Evolutionary conservation across 1,140 invertebrate species (phyloP).

Genomic region (roundworm (Caenorhabditis elegans)): DNA sequence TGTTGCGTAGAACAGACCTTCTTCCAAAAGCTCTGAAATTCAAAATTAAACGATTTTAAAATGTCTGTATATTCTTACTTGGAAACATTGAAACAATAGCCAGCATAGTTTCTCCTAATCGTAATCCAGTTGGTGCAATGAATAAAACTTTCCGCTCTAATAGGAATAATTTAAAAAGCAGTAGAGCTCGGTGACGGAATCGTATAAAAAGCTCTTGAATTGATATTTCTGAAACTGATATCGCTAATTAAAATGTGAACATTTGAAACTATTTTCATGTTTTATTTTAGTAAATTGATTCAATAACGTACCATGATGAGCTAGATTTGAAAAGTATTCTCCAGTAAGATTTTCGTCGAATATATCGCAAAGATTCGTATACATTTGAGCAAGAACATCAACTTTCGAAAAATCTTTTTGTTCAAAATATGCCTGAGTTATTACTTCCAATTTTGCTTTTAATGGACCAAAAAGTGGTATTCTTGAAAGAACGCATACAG

Average conservation of each 20-base stretch:
- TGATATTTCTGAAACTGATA: constrained; percentile 75
- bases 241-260: not conserved
- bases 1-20: constrained; percentile 73
- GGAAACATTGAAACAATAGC: constrained; percentile 87
- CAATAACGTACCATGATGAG: constrained; percentile 48
- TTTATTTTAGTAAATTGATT: no score
- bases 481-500: constrained; percentile 84
- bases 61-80: constrained; percentile 72
- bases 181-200: constrained; percentile 87
- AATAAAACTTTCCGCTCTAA: constrained; percentile 88
- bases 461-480: constrained; percentile 86
- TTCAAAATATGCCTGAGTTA: constrained; percentile 93
- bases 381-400: constrained; percentile 86
- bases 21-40: constrained; percentile 73
- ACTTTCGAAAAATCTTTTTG: constrained; percentile 74
- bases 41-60: not conserved
- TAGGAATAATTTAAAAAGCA: constrained; percentile 88
- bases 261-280: no score
- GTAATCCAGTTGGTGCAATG: constrained; percentile 83
- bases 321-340: constrained; percentile 46
- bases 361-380: constrained; percentile 83
- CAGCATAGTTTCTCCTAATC: constrained; percentile 80
- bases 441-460: constrained; percentile 89
- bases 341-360: constrained; percentile 43
- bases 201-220: constrained; percentile 78